phyloP scores from a whole-genome alignment of 2,888 invertebrate species.

The Philaethria dido region DNA sequence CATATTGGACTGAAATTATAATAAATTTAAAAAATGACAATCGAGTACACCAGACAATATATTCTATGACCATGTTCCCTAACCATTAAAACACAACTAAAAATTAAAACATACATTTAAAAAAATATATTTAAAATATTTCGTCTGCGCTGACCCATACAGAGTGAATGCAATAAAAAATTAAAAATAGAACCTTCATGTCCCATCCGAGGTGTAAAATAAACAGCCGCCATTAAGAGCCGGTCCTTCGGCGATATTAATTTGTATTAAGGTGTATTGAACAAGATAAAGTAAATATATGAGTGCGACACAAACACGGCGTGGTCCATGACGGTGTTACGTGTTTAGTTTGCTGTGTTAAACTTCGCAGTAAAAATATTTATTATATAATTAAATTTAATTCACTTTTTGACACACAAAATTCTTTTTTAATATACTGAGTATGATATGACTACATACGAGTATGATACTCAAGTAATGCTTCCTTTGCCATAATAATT shows the following conservation, averaged over 20 bases:
- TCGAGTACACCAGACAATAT: too few species aligned
- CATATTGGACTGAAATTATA: too few species aligned
- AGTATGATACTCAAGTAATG: not conserved
- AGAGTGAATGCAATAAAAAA: slow-evolving; percentile 60
- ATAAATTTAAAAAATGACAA: too few species aligned
- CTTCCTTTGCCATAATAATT: not conserved
- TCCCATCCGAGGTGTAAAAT: slow-evolving; percentile 81
- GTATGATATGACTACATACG: not conserved
- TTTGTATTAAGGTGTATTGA: slow-evolving; percentile 84
- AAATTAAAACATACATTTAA: not conserved
- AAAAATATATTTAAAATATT: slow-evolving; percentile 8
- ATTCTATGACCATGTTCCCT: too few species aligned
- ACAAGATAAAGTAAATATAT: slow-evolving; percentile 83
- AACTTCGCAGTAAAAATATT: slow-evolving; percentile 19
- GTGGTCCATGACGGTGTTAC: slow-evolving; percentile 60
- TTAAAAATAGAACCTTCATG: slow-evolving; percentile 66
- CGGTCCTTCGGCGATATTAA: slow-evolving; percentile 80
- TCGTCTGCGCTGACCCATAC: slow-evolving; percentile 33
- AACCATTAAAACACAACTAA: too few species aligned
- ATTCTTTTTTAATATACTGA: not conserved
- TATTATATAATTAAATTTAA: slow-evolving; percentile 22
- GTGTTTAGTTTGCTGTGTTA: slow-evolving; percentile 48
- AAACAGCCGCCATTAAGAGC: slow-evolving; percentile 80
- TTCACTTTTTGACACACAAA: not conserved
- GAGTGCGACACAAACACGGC: slow-evolving; percentile 62